Evolutionary conservation across 2,797 vertebrate species (phyloP).

Genomic region (Liasis olivaceus): DNA sequence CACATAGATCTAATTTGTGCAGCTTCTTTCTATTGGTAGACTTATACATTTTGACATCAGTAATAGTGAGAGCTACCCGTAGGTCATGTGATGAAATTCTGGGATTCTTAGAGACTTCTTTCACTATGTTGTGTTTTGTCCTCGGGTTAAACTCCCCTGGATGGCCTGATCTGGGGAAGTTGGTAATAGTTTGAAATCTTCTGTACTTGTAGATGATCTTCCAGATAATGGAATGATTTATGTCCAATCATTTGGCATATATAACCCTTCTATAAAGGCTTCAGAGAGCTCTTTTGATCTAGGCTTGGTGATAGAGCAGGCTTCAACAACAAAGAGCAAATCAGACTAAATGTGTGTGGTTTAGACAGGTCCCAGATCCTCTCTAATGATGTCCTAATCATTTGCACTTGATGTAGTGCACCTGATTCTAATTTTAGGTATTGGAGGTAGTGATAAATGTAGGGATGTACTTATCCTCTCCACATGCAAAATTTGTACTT

Average conservation of each 20-base stretch:
- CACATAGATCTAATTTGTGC: neutral
- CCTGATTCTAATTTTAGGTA: too few relatives aligned
- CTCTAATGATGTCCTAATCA: too few relatives aligned
- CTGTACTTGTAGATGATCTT: neutral
- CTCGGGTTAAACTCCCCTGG: neutral
- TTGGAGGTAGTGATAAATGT: too few relatives aligned
- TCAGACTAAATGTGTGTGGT: too few relatives aligned
- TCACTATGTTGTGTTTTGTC: neutral
- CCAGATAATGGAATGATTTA: neutral
- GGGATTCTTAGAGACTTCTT: neutral
- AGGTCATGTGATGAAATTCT: neutral
- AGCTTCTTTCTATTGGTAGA: neutral
- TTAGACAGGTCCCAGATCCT: too few relatives aligned
- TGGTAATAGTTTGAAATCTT: neutral
- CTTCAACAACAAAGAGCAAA: too few relatives aligned
- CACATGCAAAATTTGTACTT: too few relatives aligned
- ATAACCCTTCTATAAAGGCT: neutral
- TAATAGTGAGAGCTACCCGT: neutral
- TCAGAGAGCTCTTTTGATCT: neutral
- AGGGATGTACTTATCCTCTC: too few relatives aligned
- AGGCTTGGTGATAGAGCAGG: neutral
- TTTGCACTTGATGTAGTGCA: too few relatives aligned
- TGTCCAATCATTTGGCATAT: neutral
- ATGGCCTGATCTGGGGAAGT: neutral
- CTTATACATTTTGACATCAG: neutral